Percentiles rank a stretch among this genome's conserved stretches.
phyloP scores from a whole-genome alignment of 2,113 vertebrate genomes.

The Ploceus nigricollis region DNA sequence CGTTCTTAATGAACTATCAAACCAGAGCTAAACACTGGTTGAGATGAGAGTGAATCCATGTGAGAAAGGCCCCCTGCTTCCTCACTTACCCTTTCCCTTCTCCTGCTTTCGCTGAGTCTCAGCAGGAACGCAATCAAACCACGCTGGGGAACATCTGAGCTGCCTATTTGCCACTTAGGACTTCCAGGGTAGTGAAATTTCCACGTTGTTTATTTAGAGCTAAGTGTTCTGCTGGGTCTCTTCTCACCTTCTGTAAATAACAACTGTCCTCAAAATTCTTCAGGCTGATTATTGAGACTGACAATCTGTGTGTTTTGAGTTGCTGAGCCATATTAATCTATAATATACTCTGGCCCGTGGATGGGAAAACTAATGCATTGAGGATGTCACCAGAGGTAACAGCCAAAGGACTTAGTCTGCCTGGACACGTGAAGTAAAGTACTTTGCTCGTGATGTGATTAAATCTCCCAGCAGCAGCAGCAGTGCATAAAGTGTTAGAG shows the following conservation, averaged over 20 bases:
- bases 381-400: not conserved
- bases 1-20: not conserved
- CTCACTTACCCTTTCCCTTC: not conserved
- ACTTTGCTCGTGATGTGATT: not conserved
- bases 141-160: not conserved
- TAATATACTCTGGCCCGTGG: not conserved
- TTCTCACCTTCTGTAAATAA: constrained; percentile 50
- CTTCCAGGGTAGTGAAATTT: constrained; percentile 45
- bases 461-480: not conserved
- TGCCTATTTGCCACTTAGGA: constrained; percentile 19
- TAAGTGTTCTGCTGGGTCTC: constrained; percentile 37
- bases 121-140: constrained; percentile 3
- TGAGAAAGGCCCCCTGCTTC: not conserved
- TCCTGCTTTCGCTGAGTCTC: not conserved
- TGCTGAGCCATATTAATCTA: constrained; percentile 19
- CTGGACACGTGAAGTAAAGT: not conserved
- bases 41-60: not conserved
- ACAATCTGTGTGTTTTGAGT: constrained; percentile 34
- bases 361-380: not conserved
- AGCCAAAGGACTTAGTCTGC: not conserved
- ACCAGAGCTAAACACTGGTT: not conserved
- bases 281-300: constrained; percentile 35
- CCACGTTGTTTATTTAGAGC: constrained; percentile 31
- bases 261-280: constrained; percentile 42
- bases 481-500: not conserved